Evolutionary conservation across 2,113 vertebrate species (phyloP), one percentile per base, ranked within the genome.

Genomic region (Phylloscopus trochilus): DNA sequence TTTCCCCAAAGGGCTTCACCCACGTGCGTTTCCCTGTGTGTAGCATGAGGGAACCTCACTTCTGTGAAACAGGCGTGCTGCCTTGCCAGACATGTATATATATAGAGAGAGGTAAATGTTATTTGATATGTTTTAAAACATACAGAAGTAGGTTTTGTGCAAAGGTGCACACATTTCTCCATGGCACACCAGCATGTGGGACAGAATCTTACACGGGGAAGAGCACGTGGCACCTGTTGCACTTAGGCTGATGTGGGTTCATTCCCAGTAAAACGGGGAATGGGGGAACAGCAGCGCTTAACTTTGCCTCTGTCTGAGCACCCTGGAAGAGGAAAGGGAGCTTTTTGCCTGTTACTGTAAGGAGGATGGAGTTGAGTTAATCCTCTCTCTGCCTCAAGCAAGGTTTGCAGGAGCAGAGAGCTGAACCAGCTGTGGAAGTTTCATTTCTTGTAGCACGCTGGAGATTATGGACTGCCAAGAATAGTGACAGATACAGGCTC

Each of bases 161-260:
- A 27, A 51, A 53, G n/a, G 33, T 19, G 18, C 13, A 39, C 10
- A 6, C 1, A 2, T 77, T 73, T 74, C 51, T 59, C 33, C 4
- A 0, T 8, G 12, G 35, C 22, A 49, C 58, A 31, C 9, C 39
- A 49, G 30, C 22, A 14, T 0, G 6, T 13, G 52, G 62, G 21
- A 18, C 56, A 21, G 70, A 75, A 37, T 46, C 21, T 66, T 6
- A 6, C 11, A 15, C 0, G 2, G 20, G 30, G 24, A 58, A 22
- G 16, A n/a, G 13, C 26, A 2, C 0, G 0, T 53, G 35, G 37
- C 1, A 4, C 35, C 19, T 37, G 4, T 7, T 51, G 14, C 46
- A 10, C 43, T 74, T 28, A 35, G 47, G 39, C 47, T 63, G 46
- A 7, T 62, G 37, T 7, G 59, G 20, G 22, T 2, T 80, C 35